Conservation (phyloP, 2,113 vertebrate species). For the Limnothrissa miodon region DNA sequence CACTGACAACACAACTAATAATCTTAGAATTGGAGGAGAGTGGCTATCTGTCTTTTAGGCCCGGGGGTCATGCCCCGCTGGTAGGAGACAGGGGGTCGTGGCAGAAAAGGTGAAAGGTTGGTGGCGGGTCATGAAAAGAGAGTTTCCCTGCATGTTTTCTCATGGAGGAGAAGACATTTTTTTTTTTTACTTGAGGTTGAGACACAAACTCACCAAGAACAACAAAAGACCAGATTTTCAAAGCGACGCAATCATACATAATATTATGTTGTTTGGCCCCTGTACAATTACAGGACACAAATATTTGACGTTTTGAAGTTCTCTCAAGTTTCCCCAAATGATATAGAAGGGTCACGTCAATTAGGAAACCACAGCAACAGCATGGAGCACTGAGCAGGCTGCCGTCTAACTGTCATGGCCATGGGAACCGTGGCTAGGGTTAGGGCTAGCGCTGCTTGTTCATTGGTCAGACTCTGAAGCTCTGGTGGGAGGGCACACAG, state of each 20-base stretch:
- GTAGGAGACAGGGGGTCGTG: conserved; percentile 31
- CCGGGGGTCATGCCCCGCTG: conserved; percentile 28
- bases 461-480: background rate
- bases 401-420: background rate
- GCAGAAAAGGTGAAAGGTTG: conserved; percentile 28
- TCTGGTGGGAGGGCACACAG: background rate
- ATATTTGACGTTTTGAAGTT: background rate
- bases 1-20: conserved; percentile 37
- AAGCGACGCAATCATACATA: background rate
- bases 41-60: conserved; percentile 29
- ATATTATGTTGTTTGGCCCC: background rate
- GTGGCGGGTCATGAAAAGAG: conserved; percentile 17
- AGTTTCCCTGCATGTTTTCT: background rate
- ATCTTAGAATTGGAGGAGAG: conserved; percentile 27
- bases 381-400: background rate
- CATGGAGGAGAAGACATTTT: background rate
- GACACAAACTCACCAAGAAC: background rate
- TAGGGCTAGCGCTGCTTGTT: background rate
- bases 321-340: background rate
- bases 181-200: background rate
- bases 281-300: background rate
- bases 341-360: background rate
- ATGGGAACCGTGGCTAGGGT: background rate
- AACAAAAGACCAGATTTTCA: background rate
- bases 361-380: background rate